Evolutionary conservation across 2,797 vertebrate genomes (phyloP), one percentile per base, ranked within the genome.

Genomic region (Eurystomus glaucurus): DNA sequence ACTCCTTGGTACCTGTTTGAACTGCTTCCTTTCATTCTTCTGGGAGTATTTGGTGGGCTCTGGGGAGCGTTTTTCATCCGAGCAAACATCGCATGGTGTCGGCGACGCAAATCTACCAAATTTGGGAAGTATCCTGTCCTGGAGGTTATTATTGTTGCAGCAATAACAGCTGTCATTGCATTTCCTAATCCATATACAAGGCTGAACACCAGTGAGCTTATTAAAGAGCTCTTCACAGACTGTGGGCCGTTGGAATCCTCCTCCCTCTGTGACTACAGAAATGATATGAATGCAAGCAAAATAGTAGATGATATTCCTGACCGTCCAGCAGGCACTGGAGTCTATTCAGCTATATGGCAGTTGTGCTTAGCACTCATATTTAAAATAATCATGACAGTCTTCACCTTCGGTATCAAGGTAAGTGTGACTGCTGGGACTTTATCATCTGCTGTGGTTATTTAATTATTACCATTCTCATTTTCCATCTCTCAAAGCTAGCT

Each of bases 1-100:
- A 99, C 99, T 22, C 99, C 99, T 4, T 99, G 99, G 99, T 99
- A 99, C 98, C 99, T 99, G 96, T 99, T 99, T 87, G 99, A 99
- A 99, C 99, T 99, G 66, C 98, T 99, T 93, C 99, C 99, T 68
- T 99, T 99, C 97, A 99, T 99, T 98, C 99, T 99, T 20, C 97
- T 99, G 86, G 99, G 99, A 39, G 99, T 99, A 29, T 99, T 99
- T 78, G 99, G 99, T 11, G 99, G 99, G 48, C 99, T 99, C 29
- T 99, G 99, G 99, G 99, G 99, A 66, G 99, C 99, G 5, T 99
- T 99, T 98, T 99, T 99, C 98, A 99, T 99, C 96, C 99, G 99
- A 88, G 99, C 99, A 93, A 99, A 99, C 98, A 99, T 99, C 7
- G 99, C 99, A 15, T 99, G 99, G 99, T 99, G 99, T 96, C 98